Conservation (phyloP, 1,140 invertebrate genomes). For the Drosophila arawakana region DNA sequence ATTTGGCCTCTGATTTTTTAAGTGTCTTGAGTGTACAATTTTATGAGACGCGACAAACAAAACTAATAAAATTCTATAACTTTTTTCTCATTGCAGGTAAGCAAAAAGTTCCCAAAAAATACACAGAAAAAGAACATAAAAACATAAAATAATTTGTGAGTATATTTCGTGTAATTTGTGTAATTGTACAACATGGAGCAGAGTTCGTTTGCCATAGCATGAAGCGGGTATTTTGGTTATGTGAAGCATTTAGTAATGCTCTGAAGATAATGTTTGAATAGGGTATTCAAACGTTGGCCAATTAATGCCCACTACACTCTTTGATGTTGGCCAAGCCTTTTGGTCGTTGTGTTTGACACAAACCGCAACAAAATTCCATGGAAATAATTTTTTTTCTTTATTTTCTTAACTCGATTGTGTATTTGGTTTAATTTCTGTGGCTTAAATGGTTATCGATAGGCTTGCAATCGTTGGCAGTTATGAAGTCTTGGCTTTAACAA, state of each 20-base stretch:
- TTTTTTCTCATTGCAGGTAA: slow-evolving; percentile 69
- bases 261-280: neutral
- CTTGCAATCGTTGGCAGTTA: slow-evolving; percentile 21
- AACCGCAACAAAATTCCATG: slow-evolving; percentile 70
- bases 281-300: neutral
- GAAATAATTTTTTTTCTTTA: slow-evolving; percentile 57
- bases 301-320: neutral
- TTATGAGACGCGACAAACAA: slow-evolving; percentile 25
- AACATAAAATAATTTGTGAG: slow-evolving; percentile 38
- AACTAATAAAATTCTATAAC: slow-evolving; percentile 64
- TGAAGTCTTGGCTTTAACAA: slow-evolving; percentile 30
- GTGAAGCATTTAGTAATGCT: neutral
- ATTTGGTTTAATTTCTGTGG: slow-evolving; percentile 48
- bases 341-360: slow-evolving; percentile 11
- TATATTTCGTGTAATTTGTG: slow-evolving; percentile 48
- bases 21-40: slow-evolving; percentile 24
- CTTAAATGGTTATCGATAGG: slow-evolving; percentile 67
- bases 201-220: neutral
- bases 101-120: slow-evolving; percentile 40
- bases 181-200: slow-evolving; percentile 35
- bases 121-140: slow-evolving; percentile 24
- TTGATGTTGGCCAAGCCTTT: slow-evolving; percentile 54
- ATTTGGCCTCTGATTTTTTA: slow-evolving; percentile 20
- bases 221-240: neutral
- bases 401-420: slow-evolving; percentile 7